Percentiles rank a stretch among this genome's conserved stretches.
These are phyloP conservation scores for Brachyhypopomus gauderio DNA, from an alignment of 2,113 vertebrate genomes.

Conservation along the genomic window DNA sequence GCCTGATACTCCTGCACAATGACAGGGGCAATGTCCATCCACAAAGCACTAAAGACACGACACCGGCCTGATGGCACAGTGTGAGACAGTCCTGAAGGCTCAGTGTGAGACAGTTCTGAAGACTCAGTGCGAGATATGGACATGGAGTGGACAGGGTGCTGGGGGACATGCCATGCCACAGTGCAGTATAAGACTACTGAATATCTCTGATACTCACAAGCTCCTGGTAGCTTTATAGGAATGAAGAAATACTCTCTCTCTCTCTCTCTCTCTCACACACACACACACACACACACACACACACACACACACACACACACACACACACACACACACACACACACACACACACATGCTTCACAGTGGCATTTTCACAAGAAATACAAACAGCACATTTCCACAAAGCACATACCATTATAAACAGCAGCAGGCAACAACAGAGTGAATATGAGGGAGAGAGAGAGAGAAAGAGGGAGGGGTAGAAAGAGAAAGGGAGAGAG, in stretches of 20 bases:
- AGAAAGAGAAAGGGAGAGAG: not conserved
- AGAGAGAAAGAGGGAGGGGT: not conserved
- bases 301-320: too few species aligned
- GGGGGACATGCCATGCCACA: slow-evolving; percentile 45
- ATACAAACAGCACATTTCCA: slow-evolving; percentile 19
- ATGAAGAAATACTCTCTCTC: slow-evolving; percentile 25
- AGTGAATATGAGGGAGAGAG: slow-evolving; percentile 34
- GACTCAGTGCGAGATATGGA: slow-evolving; percentile 26
- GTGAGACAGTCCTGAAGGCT: not conserved
- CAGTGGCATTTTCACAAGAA: not conserved
- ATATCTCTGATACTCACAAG: slow-evolving; percentile 42
- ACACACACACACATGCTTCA: slow-evolving; percentile 32
- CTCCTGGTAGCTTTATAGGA: slow-evolving; percentile 25
- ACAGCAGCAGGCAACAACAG: slow-evolving; percentile 47
- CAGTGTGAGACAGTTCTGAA: slow-evolving; percentile 11
- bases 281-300: slow-evolving; percentile 31
- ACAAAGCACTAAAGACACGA: slow-evolving; percentile 19
- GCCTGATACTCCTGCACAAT: too few species aligned
- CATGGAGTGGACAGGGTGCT: slow-evolving; percentile 38
- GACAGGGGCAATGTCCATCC: slow-evolving; percentile 5
- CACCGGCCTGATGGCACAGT: not conserved
- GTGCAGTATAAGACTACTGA: slow-evolving; percentile 11
- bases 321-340: slow-evolving; percentile 27
- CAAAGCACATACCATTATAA: slow-evolving; percentile 40
- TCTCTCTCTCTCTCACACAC: not conserved